phyloP scores from a whole-genome alignment of 2,888 invertebrate species.

The Linnaemya tessellans region DNA sequence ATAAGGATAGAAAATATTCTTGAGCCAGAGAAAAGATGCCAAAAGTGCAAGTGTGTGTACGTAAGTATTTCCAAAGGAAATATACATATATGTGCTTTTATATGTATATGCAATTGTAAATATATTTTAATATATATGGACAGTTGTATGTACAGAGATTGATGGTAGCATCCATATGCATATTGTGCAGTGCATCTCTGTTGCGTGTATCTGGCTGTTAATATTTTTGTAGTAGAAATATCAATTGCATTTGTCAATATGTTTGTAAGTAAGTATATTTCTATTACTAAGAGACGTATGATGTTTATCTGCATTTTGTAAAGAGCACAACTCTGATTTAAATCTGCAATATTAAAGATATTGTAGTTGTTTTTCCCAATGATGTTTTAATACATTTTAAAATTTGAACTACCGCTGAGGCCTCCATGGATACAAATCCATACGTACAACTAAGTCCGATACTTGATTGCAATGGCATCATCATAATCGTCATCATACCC shows the following conservation, averaged over 20 bases:
- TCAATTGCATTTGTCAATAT: constrained; percentile 51
- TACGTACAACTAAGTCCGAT: constrained; percentile 18
- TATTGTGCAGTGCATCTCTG: constrained; percentile 1
- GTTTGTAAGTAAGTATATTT: constrained; percentile 19
- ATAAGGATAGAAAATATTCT: neutral
- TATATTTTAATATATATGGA: neutral
- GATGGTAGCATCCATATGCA: neutral
- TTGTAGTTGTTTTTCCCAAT: constrained; percentile 43
- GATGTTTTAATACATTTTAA: constrained; percentile 54
- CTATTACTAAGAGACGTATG: constrained; percentile 4
- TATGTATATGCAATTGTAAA: neutral
- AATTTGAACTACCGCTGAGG: constrained; percentile 64
- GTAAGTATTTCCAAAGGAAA: neutral
- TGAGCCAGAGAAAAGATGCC: neutral
- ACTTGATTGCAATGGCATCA: constrained; percentile 54
- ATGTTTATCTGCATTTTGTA: constrained; percentile 37
- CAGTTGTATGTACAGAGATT: neutral
- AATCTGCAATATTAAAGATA: constrained; percentile 61
- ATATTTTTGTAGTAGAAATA: constrained; percentile 6
- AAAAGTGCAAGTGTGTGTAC: neutral
- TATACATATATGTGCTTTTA: neutral
- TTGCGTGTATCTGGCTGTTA: neutral
- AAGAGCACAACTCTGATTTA: constrained; percentile 65
- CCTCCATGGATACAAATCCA: constrained; percentile 60
- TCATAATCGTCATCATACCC: constrained; percentile 27